Evolutionary conservation across 2,888 invertebrate genomes (phyloP), one percentile per base, ranked within the genome.

Genomic region (Ectemnius lituratus): DNA sequence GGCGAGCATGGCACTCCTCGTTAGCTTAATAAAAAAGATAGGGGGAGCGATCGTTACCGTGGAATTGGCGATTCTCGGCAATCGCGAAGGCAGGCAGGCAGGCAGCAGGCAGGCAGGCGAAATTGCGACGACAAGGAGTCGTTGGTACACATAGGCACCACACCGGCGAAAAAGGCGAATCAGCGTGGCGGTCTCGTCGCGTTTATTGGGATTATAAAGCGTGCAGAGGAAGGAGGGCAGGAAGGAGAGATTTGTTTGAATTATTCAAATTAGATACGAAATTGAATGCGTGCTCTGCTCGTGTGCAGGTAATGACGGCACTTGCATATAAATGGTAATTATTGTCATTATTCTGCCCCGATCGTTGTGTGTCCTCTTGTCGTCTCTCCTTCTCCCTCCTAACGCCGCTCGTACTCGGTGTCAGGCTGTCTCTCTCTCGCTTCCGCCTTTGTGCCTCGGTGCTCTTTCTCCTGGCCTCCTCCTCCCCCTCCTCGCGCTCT

Each of bases 321-420:
- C 90, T 89, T 90, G 90, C 89, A 89, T 90, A 90, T 90, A 90
- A 90, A 90, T 90, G 89, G 90, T 90, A 90, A 90, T 90, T 90
- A 90, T 90, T 89, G 90, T 90, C 89, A 90, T 90, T 90, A 90
- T 89, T 90, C 88, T 89, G 88, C 87, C 87, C 85, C 85, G 87
- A 87, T 89, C 88, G 89, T 90, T 88, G 88, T 88, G 88, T 86
- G 84, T 85, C 80, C 82, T 82, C 78, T 67, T 66, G 59, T 52
- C 57, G 59, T 16, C 71, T 57, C 16, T 27, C 16, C 57, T 71
- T 66, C 71, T 11, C 58, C 49, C 28, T 28, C 59, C 23, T 2
- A 16, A 52, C 6, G 14, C n/a, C n/a, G 11, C 14, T 52, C 16
- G 4, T 52, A 52, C 49, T 49, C 62, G 23, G 14, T 56, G n/a